These are phyloP conservation scores for Simalia tracyae DNA, from an alignment of 2,797 vertebrate species.

Conservation along the genomic window DNA sequence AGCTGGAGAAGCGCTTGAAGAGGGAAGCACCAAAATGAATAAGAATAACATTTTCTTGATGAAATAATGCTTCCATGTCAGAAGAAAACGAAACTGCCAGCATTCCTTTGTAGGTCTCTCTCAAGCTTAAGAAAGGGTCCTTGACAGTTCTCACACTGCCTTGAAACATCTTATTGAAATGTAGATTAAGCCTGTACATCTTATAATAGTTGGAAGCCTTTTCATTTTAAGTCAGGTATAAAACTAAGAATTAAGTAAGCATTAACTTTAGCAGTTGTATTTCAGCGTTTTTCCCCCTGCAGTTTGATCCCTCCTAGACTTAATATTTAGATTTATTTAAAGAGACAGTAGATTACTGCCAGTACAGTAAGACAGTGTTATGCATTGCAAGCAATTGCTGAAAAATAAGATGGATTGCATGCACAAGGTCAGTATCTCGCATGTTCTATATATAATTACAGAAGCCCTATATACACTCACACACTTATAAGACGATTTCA, in stretches of 20 bases:
- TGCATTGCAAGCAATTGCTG: constrained; percentile 36
- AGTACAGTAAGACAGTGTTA: constrained; percentile 41
- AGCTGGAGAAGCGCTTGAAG: constrained; percentile 32
- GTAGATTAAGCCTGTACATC: constrained; percentile 68
- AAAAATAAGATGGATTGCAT: constrained; percentile 50
- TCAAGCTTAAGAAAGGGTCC: constrained; percentile 68
- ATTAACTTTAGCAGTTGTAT: constrained; percentile 64
- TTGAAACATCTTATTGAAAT: constrained; percentile 75
- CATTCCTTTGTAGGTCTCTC: constrained; percentile 63
- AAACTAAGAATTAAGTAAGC: constrained; percentile 66
- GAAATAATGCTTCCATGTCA: constrained; percentile 66
- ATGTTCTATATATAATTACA: constrained; percentile 9
- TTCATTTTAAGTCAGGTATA: constrained; percentile 68
- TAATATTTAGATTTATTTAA: constrained; percentile 68
- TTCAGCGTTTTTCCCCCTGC: constrained; percentile 60
- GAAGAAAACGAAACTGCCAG: constrained; percentile 63
- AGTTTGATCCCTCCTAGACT: constrained; percentile 62
- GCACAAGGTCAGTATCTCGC: constrained; percentile 31
- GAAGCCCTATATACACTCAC: background rate
- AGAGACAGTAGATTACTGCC: constrained; percentile 64
- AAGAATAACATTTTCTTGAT: constrained; percentile 60
- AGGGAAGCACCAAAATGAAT: constrained; percentile 46
- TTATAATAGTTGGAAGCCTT: constrained; percentile 66
- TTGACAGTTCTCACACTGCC: constrained; percentile 66
- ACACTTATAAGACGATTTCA: accelerated